Percentiles rank a stretch among this genome's conserved stretches.
Conservation (phyloP, 2,888 invertebrate species). For the Julus scanicus region DNA sequence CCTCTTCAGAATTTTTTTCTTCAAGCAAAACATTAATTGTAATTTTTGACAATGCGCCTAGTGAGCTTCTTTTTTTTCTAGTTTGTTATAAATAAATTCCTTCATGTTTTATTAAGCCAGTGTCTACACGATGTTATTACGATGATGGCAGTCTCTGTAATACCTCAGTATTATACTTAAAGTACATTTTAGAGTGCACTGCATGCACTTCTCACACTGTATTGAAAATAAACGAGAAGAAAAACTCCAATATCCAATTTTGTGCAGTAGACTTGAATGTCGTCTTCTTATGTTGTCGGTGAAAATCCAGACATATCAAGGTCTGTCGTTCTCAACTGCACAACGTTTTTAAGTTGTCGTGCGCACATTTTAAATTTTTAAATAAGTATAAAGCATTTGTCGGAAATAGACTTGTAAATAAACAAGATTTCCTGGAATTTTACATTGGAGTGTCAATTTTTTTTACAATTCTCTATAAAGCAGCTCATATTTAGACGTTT, state of each 20-base stretch:
- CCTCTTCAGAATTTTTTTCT: not conserved
- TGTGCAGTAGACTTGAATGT: conserved; percentile 36
- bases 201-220: not conserved
- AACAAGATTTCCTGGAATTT: not conserved
- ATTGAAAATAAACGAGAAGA: conserved; percentile 10
- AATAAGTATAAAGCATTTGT: not conserved
- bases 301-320: not conserved
- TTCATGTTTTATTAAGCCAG: not conserved
- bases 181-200: not conserved
- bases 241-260: conserved; percentile 41
- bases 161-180: not conserved
- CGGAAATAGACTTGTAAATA: not conserved
- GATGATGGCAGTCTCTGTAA: not conserved
- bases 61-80: not conserved
- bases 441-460: not conserved
- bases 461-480: not conserved
- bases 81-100: conserved; percentile 32
- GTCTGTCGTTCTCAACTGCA: not conserved
- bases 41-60: conserved; percentile 22
- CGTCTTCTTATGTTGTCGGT: conserved; percentile 22
- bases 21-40: conserved; percentile 11
- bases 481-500: not conserved
- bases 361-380: not conserved
- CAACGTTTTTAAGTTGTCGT: not conserved
- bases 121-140: not conserved